phyloP scores from a whole-genome alignment of 2,888 invertebrate species.

The Plebejus anna region DNA sequence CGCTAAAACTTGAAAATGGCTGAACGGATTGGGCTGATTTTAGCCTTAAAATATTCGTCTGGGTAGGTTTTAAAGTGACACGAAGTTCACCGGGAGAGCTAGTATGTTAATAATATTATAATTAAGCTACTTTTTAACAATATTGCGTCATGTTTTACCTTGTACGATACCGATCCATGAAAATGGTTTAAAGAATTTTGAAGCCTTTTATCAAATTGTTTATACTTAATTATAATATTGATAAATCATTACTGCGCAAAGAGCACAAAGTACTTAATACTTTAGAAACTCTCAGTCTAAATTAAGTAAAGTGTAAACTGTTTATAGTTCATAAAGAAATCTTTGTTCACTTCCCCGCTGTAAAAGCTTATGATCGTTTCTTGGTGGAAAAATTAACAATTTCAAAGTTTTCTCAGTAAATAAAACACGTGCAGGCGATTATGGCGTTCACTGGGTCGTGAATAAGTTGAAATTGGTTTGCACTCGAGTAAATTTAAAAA shows the following conservation, averaged over 20 bases:
- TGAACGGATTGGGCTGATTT: too few species aligned
- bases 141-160: background rate
- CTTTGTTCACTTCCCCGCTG: conserved; percentile 12
- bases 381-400: conserved; percentile 24
- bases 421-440: conserved; percentile 28
- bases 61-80: too few species aligned
- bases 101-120: too few species aligned
- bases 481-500: conserved; percentile 25
- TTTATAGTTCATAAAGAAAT: conserved; percentile 28
- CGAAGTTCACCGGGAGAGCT: too few species aligned
- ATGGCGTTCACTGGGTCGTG: background rate
- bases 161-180: background rate
- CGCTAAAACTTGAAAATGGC: too few species aligned
- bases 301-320: conserved; percentile 16
- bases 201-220: background rate
- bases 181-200: background rate
- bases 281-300: background rate
- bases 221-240: background rate
- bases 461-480: conserved; percentile 25
- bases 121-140: background rate
- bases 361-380: conserved; percentile 15
- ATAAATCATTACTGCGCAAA: background rate
- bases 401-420: conserved; percentile 26
- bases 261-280: background rate
- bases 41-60: too few species aligned